Percentiles rank a stretch among this genome's conserved stretches.
phyloP scores from a whole-genome alignment of 2,888 invertebrate species.

The Callosobruchus maculatus region DNA sequence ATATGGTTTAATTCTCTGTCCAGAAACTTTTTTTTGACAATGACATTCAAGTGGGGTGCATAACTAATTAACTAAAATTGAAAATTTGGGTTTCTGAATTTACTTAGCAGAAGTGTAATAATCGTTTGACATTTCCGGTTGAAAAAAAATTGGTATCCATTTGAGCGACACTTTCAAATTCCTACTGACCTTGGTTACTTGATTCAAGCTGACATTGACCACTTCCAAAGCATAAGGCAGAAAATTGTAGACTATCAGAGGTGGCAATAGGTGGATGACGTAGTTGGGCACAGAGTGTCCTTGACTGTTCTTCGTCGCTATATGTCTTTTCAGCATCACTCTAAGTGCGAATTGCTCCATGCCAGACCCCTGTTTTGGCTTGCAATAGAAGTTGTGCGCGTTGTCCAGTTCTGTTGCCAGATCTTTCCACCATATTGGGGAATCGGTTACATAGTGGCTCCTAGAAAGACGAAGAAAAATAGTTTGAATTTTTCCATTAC shows the following conservation, averaged over 20 bases:
- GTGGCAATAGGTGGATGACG: conserved; percentile 67
- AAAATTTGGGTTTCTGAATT: too few species aligned
- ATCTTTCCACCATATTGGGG: conserved; percentile 79
- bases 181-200: conserved; percentile 42
- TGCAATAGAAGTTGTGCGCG: conserved; percentile 65
- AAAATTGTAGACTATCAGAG: conserved; percentile 71
- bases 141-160: too few species aligned
- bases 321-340: conserved; percentile 47
- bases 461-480: conserved; percentile 46
- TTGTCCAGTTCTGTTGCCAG: conserved; percentile 63
- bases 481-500: too few species aligned
- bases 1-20: too few species aligned
- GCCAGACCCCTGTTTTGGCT: conserved; percentile 59
- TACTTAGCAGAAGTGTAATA: too few species aligned
- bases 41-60: too few species aligned
- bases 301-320: conserved; percentile 34
- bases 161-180: neutral
- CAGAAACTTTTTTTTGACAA: too few species aligned
- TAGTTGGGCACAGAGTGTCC: conserved; percentile 64
- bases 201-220: conserved; percentile 50
- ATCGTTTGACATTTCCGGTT: too few species aligned
- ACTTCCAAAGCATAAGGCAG: conserved; percentile 70
- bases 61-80: too few species aligned
- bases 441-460: conserved; percentile 67
- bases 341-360: conserved; percentile 64